Percentiles rank a stretch among this genome's conserved stretches.
These are phyloP conservation scores for Drosophila monieri DNA, from an alignment of 2,888 invertebrate genomes.

Conservation along the genomic window DNA sequence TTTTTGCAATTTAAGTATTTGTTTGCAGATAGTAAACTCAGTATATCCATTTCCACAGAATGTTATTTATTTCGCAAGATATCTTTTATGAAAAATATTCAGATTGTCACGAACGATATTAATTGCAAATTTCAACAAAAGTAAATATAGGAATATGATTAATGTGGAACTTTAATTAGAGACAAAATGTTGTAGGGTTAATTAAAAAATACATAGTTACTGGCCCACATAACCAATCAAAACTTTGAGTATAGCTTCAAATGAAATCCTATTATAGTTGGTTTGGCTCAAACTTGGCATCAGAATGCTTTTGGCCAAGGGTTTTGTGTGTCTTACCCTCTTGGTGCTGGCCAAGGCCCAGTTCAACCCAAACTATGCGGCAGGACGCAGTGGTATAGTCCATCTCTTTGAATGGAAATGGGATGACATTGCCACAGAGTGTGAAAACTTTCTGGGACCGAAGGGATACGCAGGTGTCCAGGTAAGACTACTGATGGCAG, in stretches of 20 bases:
- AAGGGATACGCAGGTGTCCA: conserved; percentile 90
- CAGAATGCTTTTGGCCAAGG: neutral
- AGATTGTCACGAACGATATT: neutral
- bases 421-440: conserved; percentile 91
- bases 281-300: neutral
- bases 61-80: neutral
- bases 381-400: conserved; percentile 88
- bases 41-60: neutral
- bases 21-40: neutral
- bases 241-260: neutral
- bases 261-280: neutral
- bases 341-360: conserved; percentile 50
- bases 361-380: conserved; percentile 77
- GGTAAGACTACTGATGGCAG: conserved; percentile 78
- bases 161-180: neutral
- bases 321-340: neutral
- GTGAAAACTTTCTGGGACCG: conserved; percentile 90
- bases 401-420: conserved; percentile 94
- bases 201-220: no score
- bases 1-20: neutral
- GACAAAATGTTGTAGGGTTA: neutral
- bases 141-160: neutral
- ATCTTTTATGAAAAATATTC: neutral
- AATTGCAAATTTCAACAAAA: neutral
- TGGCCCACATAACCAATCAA: no score